Evolutionary conservation across 1,140 invertebrate genomes (phyloP).

Genomic region (Chironomus striatipennis): DNA sequence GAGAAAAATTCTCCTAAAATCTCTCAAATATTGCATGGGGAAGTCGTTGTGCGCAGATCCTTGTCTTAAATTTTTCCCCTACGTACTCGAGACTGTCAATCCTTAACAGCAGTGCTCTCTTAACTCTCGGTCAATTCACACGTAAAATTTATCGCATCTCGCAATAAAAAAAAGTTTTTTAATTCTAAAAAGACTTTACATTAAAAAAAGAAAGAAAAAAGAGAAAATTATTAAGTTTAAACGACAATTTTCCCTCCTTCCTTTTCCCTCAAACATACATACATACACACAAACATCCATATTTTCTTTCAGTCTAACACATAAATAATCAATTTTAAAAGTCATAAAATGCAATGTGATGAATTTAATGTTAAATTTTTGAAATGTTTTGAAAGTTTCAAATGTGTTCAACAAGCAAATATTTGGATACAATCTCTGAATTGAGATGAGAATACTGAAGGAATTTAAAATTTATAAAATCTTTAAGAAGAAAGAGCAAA

Average conservation of each 20-base stretch:
- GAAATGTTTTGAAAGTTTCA: no score
- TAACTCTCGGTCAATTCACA: not conserved
- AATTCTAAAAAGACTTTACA: not conserved
- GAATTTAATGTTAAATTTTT: no score
- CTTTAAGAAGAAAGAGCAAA: constrained; percentile 5
- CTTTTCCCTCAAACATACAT: no score
- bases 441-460: not conserved
- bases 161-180: not conserved
- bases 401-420: no score
- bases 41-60: not conserved
- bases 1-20: not conserved
- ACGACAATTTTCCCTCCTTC: not conserved
- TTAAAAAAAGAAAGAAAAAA: not conserved
- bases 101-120: not conserved
- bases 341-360: no score
- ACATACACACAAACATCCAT: no score
- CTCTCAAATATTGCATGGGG: not conserved
- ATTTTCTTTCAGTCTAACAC: no score
- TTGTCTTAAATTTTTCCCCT: not conserved
- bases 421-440: not conserved
- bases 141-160: not conserved
- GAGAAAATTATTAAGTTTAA: constrained; percentile 1
- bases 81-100: not conserved
- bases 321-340: no score
- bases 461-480: constrained; percentile 17